phyloP scores from a whole-genome alignment of 2,797 vertebrate species.

The Podargus strigoides region DNA sequence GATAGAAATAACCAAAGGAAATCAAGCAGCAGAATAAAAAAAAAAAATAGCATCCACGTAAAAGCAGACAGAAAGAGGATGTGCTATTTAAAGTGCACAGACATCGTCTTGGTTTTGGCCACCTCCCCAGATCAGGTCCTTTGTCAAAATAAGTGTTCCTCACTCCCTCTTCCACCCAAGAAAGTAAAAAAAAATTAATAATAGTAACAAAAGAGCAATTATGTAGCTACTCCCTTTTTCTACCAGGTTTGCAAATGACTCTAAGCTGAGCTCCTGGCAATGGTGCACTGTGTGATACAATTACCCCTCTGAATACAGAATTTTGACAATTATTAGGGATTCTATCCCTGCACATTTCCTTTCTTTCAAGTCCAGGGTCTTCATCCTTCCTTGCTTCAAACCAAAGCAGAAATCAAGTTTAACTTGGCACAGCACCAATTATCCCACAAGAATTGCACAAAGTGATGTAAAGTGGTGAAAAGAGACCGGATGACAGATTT shows the following conservation, averaged over 20 bases:
- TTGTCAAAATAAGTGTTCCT: background rate
- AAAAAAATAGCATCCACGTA: background rate
- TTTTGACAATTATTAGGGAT: background rate
- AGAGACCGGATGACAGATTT: conserved; percentile 1
- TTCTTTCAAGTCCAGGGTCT: background rate
- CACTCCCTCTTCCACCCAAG: background rate
- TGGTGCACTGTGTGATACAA: background rate
- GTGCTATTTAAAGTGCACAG: background rate
- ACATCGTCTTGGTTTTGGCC: background rate
- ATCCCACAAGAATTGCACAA: background rate
- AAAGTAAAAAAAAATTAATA: background rate
- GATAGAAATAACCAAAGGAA: background rate
- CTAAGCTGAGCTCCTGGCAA: background rate
- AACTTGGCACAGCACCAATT: background rate
- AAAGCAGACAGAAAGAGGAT: conserved; percentile 7
- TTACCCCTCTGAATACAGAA: background rate
- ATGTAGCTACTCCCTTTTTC: background rate
- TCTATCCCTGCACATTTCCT: background rate
- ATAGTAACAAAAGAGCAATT: background rate
- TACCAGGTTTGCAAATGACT: background rate
- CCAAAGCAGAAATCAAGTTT: conserved; percentile 2
- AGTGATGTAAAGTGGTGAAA: background rate
- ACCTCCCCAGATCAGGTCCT: background rate
- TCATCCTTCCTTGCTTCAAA: background rate
- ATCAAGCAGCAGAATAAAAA: background rate